phyloP scores from a whole-genome alignment of 2,113 vertebrate species.

The Pristiophorus japonicus region DNA sequence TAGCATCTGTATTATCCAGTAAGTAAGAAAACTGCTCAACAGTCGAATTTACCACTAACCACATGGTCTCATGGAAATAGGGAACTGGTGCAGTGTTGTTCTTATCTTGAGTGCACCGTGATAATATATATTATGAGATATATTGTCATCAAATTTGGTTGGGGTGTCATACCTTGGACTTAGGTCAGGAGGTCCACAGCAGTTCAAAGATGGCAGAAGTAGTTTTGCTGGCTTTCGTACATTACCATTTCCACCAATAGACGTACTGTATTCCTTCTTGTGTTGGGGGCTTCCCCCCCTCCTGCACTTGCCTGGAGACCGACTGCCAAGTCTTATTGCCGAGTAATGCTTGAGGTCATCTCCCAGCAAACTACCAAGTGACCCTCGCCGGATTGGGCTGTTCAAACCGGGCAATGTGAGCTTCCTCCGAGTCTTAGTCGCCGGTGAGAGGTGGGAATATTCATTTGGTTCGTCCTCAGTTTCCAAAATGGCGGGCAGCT shows the following conservation, averaged over 20 bases:
- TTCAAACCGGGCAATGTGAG: slow-evolving; percentile 63
- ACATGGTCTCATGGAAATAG: neutral
- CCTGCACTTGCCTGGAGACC: slow-evolving; percentile 60
- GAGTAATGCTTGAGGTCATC: slow-evolving; percentile 71
- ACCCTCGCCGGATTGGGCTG: slow-evolving; percentile 59
- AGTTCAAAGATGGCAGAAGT: slow-evolving; percentile 70
- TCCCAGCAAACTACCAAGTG: slow-evolving; percentile 68
- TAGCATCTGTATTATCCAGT: neutral
- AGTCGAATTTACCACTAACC: neutral
- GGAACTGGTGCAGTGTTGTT: neutral
- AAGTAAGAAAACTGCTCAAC: neutral
- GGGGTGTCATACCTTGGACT: slow-evolving; percentile 71
- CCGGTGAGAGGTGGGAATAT: slow-evolving; percentile 56
- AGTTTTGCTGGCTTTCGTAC: slow-evolving; percentile 64
- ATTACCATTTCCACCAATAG: slow-evolving; percentile 37
- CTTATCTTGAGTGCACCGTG: neutral
- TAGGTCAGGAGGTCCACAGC: slow-evolving; percentile 69
- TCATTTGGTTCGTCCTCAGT: slow-evolving; percentile 55
- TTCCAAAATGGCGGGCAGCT: slow-evolving; percentile 68
- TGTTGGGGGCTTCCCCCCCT: slow-evolving; percentile 57
- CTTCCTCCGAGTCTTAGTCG: slow-evolving; percentile 54
- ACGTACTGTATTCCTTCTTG: slow-evolving; percentile 46
- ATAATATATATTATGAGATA: neutral
- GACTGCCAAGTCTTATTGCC: slow-evolving; percentile 60
- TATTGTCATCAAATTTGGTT: neutral